Evolutionary conservation across 2,113 vertebrate genomes (phyloP), one percentile per base, ranked within the genome.

Genomic region (Rhineura floridana): DNA sequence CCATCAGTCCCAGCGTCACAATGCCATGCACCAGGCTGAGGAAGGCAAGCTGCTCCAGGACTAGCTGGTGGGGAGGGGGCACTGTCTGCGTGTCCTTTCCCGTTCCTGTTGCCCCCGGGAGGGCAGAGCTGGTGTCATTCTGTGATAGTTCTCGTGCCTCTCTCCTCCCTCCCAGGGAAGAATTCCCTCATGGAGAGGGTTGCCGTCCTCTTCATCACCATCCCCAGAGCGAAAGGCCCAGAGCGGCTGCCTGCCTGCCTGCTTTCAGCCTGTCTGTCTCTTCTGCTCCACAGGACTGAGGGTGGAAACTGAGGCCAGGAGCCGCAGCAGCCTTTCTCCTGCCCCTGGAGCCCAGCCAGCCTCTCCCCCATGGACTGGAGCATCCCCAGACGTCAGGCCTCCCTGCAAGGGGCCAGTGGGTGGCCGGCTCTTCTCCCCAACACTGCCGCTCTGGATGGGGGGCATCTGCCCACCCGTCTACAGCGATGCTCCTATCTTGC

Each of bases 371-470:
- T 15, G 28, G 62, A 87, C 87, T 81, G 2, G 8, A 3, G 3
- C 4, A 0, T 0, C 7, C 0, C 33, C 13, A 42, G 17, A 4
- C 28, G 63, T 30, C 36, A 44, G 55, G 25, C 19, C 15, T 72
- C 39, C 6, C 15, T 39, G 13, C 33, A 5, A 77, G 73, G 76
- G 28, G 55, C 55, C 4, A 19, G 55, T 59, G 55, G 21, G 15
- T 59, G 23, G 7, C 48, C 8, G 19, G 72, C 39, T 36, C 10
- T 3, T 15, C 23, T 9, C 2, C 7, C 42, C 23, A 9, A 46
- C 42, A 25, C 19, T 46, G 42, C 73, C 36, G 23, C 23, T 25
- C 42, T 46, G 42, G 10, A 42, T 42, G 12, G 42, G 73, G 42
- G 2, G 23, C 21, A 21, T 39, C 72, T 75, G 42, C 72, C 72